These are phyloP conservation scores for Euzetes globulus DNA, from an alignment of 2,888 invertebrate genomes.

Conservation along the genomic window DNA sequence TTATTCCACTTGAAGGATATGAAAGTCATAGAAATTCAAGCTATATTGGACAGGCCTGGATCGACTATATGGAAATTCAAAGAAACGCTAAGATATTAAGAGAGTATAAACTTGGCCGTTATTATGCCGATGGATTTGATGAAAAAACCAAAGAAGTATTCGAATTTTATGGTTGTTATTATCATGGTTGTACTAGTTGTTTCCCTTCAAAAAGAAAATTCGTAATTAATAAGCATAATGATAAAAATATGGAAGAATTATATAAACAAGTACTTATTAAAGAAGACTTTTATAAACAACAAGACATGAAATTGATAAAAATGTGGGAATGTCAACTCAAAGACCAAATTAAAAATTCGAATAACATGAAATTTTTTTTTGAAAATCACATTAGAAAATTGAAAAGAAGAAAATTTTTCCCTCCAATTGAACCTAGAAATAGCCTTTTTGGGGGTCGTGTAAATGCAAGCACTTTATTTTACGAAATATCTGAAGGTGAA, in stretches of 20 bases:
- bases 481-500: constrained; percentile 39
- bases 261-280: no score
- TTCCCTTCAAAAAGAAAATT: neutral
- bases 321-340: neutral
- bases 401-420: neutral
- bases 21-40: no score
- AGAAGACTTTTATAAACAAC: neutral
- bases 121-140: constrained; percentile 37
- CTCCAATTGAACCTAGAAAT: neutral
- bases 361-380: neutral
- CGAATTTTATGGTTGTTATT: constrained; percentile 39
- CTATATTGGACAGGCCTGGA: no score
- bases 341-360: neutral
- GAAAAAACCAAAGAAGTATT: constrained; percentile 30
- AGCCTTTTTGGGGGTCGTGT: constrained; percentile 43
- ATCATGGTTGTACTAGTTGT: constrained; percentile 40
- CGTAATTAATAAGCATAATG: neutral
- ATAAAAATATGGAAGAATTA: neutral
- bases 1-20: constrained; percentile 38
- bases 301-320: neutral
- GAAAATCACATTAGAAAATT: neutral
- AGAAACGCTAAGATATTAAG: neutral
- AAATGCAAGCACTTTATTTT: constrained; percentile 42
- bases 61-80: neutral
- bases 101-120: constrained; percentile 30